Percentiles rank a stretch among this genome's conserved stretches.
These are phyloP conservation scores for Athalia circularis DNA, from an alignment of 2,888 invertebrate genomes.

Conservation along the genomic window DNA sequence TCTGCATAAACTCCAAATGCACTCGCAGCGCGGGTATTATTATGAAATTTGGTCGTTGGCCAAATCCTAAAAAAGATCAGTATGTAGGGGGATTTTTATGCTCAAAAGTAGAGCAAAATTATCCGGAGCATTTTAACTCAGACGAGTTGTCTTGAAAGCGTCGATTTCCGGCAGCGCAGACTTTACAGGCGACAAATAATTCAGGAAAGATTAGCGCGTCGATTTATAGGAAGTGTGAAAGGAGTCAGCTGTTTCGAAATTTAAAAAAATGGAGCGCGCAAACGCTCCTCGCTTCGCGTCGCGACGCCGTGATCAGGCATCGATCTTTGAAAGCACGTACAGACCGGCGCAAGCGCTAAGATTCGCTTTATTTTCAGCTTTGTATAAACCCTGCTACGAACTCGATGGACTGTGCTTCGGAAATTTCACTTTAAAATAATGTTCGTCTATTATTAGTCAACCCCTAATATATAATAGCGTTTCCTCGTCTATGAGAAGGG, in stretches of 20 bases:
- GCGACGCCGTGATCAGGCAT: neutral
- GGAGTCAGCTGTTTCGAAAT: neutral
- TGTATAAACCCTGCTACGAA: constrained; percentile 28
- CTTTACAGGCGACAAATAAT: neutral
- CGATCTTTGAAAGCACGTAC: neutral
- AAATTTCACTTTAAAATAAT: constrained; percentile 9
- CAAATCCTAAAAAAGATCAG: constrained; percentile 37
- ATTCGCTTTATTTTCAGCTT: constrained; percentile 42
- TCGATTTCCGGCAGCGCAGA: neutral
- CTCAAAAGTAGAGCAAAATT: constrained; percentile 12
- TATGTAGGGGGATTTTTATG: neutral
- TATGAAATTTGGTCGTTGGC: constrained; percentile 14
- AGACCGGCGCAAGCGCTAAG: constrained; percentile 2
- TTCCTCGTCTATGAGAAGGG: constrained; percentile 51
- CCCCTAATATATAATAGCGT: constrained; percentile 23
- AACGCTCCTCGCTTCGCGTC: neutral
- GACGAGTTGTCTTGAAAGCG: neutral
- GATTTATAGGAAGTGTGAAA: neutral
- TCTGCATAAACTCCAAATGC: neutral
- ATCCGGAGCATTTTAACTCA: neutral
- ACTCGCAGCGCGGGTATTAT: constrained; percentile 1
- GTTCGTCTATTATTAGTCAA: constrained; percentile 41
- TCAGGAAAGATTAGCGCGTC: neutral
- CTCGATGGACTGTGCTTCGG: constrained; percentile 2
- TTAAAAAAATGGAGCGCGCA: neutral